phyloP scores from a whole-genome alignment of 2,888 invertebrate species.

The Campoplex capitator region DNA sequence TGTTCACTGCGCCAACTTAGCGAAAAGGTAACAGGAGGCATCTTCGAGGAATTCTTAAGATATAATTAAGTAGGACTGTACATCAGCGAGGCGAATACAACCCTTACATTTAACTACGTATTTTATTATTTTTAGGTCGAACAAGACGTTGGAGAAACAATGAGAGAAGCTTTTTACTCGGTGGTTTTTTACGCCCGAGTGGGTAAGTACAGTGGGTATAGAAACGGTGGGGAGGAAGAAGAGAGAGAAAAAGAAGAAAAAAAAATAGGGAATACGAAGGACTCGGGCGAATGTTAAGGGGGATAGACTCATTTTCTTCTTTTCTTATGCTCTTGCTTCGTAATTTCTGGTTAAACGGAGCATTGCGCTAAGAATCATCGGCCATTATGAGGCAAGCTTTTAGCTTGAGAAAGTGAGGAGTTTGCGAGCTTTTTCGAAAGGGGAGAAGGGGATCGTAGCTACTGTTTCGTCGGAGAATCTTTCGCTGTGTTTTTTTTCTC shows the following conservation, averaged over 20 bases:
- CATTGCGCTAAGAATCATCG: constrained; percentile 65
- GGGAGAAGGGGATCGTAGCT: constrained; percentile 14
- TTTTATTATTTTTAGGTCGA: background rate
- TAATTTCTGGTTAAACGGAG: constrained; percentile 63
- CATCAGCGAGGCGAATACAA: background rate
- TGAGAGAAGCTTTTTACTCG: background rate
- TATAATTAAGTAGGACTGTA: background rate
- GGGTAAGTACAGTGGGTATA: background rate
- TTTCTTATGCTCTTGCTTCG: constrained; percentile 17
- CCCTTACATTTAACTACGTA: background rate
- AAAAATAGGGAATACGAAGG: constrained; percentile 11
- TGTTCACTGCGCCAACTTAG: background rate
- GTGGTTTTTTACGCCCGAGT: constrained; percentile 10
- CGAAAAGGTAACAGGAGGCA: background rate
- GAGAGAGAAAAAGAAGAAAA: background rate
- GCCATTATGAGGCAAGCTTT: constrained; percentile 58
- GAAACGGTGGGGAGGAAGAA: background rate
- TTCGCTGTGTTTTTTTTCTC: background rate
- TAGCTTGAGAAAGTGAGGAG: constrained; percentile 41
- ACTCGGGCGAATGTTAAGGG: background rate
- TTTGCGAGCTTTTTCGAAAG: constrained; percentile 4
- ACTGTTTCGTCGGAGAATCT: constrained; percentile 12
- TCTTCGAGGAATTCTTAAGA: background rate
- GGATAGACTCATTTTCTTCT: constrained; percentile 25
- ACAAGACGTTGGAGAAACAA: background rate